Conservation (phyloP, 2,797 vertebrate genomes). For the Glyptemys insculpta region DNA sequence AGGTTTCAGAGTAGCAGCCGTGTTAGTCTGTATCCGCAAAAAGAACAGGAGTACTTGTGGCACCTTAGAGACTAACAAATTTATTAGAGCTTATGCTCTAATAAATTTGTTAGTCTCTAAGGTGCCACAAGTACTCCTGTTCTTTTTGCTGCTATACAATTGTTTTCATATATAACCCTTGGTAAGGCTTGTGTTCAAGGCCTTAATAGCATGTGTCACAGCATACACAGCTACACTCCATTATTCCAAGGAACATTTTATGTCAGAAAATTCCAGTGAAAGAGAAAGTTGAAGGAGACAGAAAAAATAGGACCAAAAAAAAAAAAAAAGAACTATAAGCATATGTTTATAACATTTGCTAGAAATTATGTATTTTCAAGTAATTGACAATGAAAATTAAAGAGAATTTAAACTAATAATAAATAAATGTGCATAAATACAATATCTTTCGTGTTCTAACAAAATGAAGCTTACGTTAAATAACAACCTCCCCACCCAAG, state of each 20-base stretch:
- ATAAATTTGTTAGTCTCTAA: no score
- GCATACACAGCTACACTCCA: background rate
- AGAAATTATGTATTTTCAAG: background rate
- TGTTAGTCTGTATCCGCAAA: no score
- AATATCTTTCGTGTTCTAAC: background rate
- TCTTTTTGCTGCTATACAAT: background rate
- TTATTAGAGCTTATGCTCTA: no score
- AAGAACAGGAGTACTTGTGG: no score
- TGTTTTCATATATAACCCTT: slow-evolving; percentile 31
- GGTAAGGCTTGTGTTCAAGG: background rate
- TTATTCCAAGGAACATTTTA: background rate
- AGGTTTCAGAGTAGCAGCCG: no score
- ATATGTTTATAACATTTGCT: background rate
- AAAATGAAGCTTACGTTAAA: background rate
- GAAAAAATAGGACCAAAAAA: slow-evolving; percentile 1
- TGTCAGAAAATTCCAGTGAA: slow-evolving; percentile 5
- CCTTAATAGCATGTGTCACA: background rate
- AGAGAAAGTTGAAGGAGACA: slow-evolving; percentile 14
- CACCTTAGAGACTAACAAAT: no score
- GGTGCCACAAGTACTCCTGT: no score
- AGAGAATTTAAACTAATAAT: background rate
- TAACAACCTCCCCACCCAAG: background rate
- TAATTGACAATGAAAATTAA: background rate
- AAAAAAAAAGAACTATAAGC: background rate
- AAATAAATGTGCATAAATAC: background rate